Evolutionary conservation across 1,140 invertebrate genomes (phyloP).

Genomic region (Paramacrobiotus metropolitanus): DNA sequence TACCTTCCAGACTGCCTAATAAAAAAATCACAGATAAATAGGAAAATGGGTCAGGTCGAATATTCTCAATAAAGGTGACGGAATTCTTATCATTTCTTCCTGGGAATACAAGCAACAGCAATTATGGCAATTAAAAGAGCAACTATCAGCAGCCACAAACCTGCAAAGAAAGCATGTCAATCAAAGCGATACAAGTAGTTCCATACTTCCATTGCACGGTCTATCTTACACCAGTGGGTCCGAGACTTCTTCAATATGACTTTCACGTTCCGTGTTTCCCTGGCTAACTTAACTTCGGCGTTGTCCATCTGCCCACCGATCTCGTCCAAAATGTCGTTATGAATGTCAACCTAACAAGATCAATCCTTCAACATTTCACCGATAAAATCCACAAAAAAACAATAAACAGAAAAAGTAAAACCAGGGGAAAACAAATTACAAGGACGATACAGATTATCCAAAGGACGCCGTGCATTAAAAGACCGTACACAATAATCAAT

Average conservation of each 20-base stretch:
- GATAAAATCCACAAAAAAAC: too few relatives aligned
- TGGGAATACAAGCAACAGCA: neutral
- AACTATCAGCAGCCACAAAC: neutral
- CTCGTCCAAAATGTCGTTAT: neutral
- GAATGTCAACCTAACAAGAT: neutral
- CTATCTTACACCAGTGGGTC: constrained; percentile 3
- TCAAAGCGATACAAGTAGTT: neutral
- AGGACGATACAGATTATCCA: too few relatives aligned
- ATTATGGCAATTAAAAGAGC: neutral
- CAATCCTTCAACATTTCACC: neutral
- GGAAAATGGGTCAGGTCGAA: too few relatives aligned
- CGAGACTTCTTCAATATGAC: constrained; percentile 1
- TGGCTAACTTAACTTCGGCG: neutral
- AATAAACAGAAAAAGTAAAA: neutral
- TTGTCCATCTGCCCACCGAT: neutral
- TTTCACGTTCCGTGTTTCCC: neutral
- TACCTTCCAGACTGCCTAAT: too few relatives aligned
- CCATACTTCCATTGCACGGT: neutral
- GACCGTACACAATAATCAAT: too few relatives aligned
- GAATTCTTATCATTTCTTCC: neutral
- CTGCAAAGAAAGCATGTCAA: neutral
- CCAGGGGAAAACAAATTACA: too few relatives aligned
- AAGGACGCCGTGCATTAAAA: too few relatives aligned
- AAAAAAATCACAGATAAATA: too few relatives aligned
- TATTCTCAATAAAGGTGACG: too few relatives aligned